Evolutionary conservation across 1,140 invertebrate genomes (phyloP).

Genomic region (Drosophila equinoxialis): DNA sequence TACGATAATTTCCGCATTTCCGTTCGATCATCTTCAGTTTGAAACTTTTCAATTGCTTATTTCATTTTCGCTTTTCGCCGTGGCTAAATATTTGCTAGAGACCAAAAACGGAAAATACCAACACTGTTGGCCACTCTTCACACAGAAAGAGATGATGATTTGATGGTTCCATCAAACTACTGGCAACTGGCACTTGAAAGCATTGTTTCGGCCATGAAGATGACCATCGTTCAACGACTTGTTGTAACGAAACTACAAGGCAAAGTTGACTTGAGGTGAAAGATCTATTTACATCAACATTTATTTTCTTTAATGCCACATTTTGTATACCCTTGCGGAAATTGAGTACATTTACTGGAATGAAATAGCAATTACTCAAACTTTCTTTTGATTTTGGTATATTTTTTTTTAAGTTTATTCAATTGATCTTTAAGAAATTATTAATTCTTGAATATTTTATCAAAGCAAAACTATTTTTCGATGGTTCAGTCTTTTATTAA

Average conservation of each 20-base stretch:
- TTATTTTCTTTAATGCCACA: neutral
- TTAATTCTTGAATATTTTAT: too few relatives aligned
- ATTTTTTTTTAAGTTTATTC: too few relatives aligned
- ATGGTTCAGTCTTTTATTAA: too few relatives aligned
- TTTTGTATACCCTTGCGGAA: neutral
- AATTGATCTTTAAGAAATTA: too few relatives aligned
- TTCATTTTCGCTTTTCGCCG: slow-evolving; percentile 20
- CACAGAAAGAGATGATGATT: neutral
- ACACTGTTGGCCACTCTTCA: neutral
- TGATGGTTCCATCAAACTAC: slow-evolving; percentile 21
- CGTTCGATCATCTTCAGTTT: slow-evolving; percentile 30
- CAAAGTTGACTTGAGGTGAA: neutral
- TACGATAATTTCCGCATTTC: slow-evolving; percentile 43
- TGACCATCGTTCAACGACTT: slow-evolving; percentile 5
- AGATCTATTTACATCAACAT: slow-evolving; percentile 2
- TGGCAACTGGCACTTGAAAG: slow-evolving; percentile 3
- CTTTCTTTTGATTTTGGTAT: too few relatives aligned
- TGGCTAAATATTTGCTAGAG: slow-evolving; percentile 27
- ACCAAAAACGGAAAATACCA: slow-evolving; percentile 6
- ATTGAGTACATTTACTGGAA: neutral
- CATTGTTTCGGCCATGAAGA: slow-evolving; percentile 1
- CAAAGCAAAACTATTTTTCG: too few relatives aligned
- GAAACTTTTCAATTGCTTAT: slow-evolving; percentile 8
- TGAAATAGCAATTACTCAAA: too few relatives aligned
- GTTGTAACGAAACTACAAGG: neutral